phyloP scores from a whole-genome alignment of 2,797 vertebrate genomes.

The Bradypodion ventrale region DNA sequence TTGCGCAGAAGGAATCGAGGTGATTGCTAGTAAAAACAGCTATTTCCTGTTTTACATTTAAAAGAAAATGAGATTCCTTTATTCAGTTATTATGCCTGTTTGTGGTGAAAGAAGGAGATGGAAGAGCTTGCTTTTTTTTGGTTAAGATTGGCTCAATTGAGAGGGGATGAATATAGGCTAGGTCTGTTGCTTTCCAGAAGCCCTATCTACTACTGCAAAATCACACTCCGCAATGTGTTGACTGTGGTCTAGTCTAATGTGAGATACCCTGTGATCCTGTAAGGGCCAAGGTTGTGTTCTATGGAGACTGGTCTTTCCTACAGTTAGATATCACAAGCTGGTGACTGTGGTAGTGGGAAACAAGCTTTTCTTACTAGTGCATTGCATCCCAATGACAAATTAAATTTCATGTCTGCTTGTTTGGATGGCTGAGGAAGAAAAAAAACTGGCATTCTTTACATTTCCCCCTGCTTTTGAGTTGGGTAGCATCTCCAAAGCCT shows the following conservation, averaged over 20 bases:
- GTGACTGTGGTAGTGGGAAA: neutral
- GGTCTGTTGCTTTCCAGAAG: neutral
- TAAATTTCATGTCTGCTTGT: constrained; percentile 34
- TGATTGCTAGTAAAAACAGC: constrained; percentile 34
- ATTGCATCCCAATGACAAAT: neutral
- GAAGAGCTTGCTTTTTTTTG: neutral
- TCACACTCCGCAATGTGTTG: constrained; percentile 49
- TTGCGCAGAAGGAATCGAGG: constrained; percentile 51
- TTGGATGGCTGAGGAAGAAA: neutral
- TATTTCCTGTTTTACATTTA: constrained; percentile 57
- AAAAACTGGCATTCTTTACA: neutral
- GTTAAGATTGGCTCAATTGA: constrained; percentile 40
- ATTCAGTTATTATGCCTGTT: constrained; percentile 63
- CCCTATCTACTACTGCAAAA: neutral
- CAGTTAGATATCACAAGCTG: neutral
- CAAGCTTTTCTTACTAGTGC: neutral
- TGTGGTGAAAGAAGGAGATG: constrained; percentile 1
- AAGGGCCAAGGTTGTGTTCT: neutral
- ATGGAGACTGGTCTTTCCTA: neutral
- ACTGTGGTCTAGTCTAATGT: neutral
- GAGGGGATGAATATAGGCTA: neutral
- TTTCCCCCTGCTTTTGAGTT: neutral
- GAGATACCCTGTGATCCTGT: accelerated
- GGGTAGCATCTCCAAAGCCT: constrained; percentile 52
- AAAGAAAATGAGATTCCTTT: constrained; percentile 61